A percentile compares a stretch with the other conserved stretches of the same genome.
These are phyloP conservation scores for Alaudala cheleensis DNA, from an alignment of 2,113 vertebrate species.

Conservation along the genomic window DNA sequence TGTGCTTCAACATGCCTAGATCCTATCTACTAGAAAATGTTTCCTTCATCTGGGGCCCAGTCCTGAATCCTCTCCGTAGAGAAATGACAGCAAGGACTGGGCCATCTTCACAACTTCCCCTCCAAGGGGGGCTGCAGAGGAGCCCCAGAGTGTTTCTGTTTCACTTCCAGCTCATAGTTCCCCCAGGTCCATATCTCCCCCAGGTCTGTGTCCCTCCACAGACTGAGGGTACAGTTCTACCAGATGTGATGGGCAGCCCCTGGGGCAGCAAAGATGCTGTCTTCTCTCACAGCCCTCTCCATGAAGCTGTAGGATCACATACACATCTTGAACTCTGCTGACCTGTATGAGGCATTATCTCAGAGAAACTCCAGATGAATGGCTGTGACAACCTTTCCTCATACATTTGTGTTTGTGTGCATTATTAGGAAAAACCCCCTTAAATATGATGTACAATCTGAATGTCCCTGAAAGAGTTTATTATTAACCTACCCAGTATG, in stretches of 20 bases:
- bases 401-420: not conserved
- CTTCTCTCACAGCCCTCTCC: not conserved
- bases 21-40: not conserved
- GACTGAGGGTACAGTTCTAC: not conserved
- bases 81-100: not conserved
- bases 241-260: accelerated
- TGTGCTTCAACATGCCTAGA: not conserved
- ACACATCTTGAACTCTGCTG: not conserved
- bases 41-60: not conserved
- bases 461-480: not conserved
- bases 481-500: not conserved
- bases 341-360: not conserved
- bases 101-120: not conserved
- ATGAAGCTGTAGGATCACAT: not conserved
- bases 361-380: not conserved
- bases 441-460: not conserved
- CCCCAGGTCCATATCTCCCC: no score
- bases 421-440: not conserved
- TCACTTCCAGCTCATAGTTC: accelerated
- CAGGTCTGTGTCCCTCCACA: not conserved
- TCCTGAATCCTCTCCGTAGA: not conserved
- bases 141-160: not conserved
- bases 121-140: not conserved
- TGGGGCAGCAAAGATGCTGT: not conserved
- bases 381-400: not conserved